A percentile compares a stretch with the other conserved stretches of the same genome.
Conservation (phyloP, 1,140 invertebrate species). For the Magallana gigas region DNA sequence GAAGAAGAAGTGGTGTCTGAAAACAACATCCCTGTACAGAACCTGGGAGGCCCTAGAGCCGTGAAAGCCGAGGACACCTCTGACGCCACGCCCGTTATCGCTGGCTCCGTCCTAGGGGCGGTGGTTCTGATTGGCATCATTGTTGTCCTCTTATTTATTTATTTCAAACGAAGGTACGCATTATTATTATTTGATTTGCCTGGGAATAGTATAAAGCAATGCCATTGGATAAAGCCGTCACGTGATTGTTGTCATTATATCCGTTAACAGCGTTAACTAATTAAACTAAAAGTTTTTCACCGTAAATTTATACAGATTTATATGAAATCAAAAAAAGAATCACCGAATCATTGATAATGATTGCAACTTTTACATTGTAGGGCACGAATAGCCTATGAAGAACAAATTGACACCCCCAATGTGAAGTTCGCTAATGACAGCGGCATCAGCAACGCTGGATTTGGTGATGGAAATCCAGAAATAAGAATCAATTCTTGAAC, state of each 20-base stretch:
- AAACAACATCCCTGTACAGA: neutral
- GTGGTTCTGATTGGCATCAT: neutral
- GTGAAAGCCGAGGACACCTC: neutral
- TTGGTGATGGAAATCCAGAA: neutral
- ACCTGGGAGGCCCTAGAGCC: neutral
- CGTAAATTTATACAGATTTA: too few species aligned
- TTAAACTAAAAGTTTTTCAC: too few species aligned
- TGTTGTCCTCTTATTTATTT: neutral
- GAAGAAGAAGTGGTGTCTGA: neutral
- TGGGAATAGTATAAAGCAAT: too few species aligned
- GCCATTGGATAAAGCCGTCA: too few species aligned
- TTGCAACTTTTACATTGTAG: neutral
- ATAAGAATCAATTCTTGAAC: neutral
- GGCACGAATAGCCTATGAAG: neutral
- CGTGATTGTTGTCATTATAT: too few species aligned
- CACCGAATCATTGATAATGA: neutral
- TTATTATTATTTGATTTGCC: too few species aligned
- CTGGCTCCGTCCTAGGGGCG: constrained; percentile 3
- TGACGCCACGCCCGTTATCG: neutral
- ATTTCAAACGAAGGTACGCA: neutral
- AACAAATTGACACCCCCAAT: constrained; percentile 31
- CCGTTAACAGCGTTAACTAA: too few species aligned
- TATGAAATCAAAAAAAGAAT: too few species aligned
- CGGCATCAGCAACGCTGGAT: neutral
- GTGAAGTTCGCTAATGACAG: constrained; percentile 25